Base-by-base conservation (phyloP, 2,888 invertebrate species). In the Cataglyphis livida region DNA sequence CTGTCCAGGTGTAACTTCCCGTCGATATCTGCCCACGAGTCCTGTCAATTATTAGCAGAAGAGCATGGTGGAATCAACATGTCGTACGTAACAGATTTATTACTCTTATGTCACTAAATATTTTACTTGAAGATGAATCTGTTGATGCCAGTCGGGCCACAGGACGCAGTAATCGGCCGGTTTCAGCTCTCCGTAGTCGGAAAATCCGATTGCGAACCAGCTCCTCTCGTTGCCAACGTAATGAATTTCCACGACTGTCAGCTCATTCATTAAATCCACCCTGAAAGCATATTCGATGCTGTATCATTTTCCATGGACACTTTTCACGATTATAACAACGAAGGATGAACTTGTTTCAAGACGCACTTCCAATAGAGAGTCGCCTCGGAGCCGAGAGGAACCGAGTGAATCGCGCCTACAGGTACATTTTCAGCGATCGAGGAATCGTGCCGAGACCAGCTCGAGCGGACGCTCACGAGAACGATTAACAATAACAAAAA, bases 201-300 rank as follows among this genome's bases (percentile, higher is more conserved):
- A 98, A 95, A 98, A 98, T 51, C 98, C 98, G 70, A 98, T 92
- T 0, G 97, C 98, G 91, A 98, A 97, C 98, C 98, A 98, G 73
- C 93, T 91, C 87, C 91, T 91, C 10, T 93, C 91, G 32, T 92
- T 91, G 3, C 92, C 92, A 41, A 90, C 81, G 70, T 89, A 94
- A 84, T 94, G 94, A 48, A 94, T 89, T 84, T 94, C 94, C 7
- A 91, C 91, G 38, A 91, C 83, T 18, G 94, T 90, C 18, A 78
- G 25, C 84, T 93, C 91, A 35, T 90, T 92, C 59, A 88, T 86
- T 35, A 91, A 88, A 81, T 94, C 93, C 18, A 94, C 89, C 83
- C 94, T 94, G 73, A 44, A 78, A 83, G 7, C 1, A 54, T 38
- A 71, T 41, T 28, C 18, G 15, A 41, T n/a, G n/a, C 44, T 35